Base-by-base conservation (phyloP, 2,797 vertebrate genomes). In the Tokudaia muenninki region DNA sequence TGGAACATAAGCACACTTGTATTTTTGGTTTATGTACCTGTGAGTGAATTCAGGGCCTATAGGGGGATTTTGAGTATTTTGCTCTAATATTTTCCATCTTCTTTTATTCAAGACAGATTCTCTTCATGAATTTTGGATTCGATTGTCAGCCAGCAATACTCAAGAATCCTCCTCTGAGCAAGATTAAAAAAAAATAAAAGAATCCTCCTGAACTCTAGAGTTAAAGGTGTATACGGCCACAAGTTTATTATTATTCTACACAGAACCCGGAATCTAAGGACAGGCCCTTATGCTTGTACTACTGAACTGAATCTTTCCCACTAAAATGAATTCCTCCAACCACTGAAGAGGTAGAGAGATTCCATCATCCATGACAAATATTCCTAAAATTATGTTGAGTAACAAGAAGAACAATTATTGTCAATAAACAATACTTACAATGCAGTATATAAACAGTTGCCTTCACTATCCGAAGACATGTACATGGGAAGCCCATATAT, bases 381-480 rank as follows among this genome's bases (percentile, higher is more conserved):
- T 90, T 80, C 78, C 95, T 47, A 31, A 17, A 57, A 89, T 52
- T 59, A 93, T 78, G 37, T 44, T 82, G 7, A 86, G 17, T 70
- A 86, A 67, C 17, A 65, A 86, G 52, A 37, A n/a, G 34, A n/a
- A 87, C 24, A n/a, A 52, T 9, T 37, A 34, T 21, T 55, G 29
- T 52, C 44, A 9, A 61, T 7, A 63, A 70, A 52, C 47, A 70
- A 52, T 70, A 67, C 6, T 70, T 52, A 24, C 50, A 52, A 55
- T 55, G 6, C 34, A 26, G 11, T 72, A 47, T 52, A 3, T 52
- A n/a, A 52, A 24, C 0, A 6, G 17, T 34, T 52, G 21, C 19
- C 21, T 52, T 70, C 47, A 87, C 63, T 50, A n/a, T 26, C 12
- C 26, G 84, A 72, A 72, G 1, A 29, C 34, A 72, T 72, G 21